Percentiles rank a stretch among this genome's conserved stretches.
Conservation (phyloP, 2,888 invertebrate genomes). For the Synanthedon tipuliformis region DNA sequence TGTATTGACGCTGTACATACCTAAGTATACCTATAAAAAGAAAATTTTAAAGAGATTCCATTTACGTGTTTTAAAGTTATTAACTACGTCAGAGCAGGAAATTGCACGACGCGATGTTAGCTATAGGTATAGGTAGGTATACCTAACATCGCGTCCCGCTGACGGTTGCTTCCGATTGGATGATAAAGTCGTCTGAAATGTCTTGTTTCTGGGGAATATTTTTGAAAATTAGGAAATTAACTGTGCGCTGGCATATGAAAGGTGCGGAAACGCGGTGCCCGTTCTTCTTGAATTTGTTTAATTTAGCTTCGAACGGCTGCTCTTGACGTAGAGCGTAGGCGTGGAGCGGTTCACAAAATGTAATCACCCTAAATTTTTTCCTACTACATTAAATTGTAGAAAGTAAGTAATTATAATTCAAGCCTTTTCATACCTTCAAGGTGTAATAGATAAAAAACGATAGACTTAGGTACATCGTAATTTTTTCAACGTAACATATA, state of each 20-base stretch:
- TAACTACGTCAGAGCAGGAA: conserved; percentile 46
- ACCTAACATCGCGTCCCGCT: conserved; percentile 36
- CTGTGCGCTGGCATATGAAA: conserved; percentile 46
- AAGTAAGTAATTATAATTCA: too few species aligned
- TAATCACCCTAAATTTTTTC: not conserved
- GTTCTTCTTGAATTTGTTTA: conserved; percentile 13
- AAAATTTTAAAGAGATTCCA: conserved; percentile 14
- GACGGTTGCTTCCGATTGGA: conserved; percentile 60
- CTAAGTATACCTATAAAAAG: not conserved
- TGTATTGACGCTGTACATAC: too few species aligned
- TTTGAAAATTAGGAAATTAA: conserved; percentile 66
- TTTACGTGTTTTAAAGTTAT: conserved; percentile 52
- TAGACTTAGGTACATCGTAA: too few species aligned
- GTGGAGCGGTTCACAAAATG: conserved; percentile 8
- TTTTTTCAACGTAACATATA: too few species aligned
- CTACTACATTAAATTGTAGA: too few species aligned
- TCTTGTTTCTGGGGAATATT: conserved; percentile 46
- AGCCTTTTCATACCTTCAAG: too few species aligned
- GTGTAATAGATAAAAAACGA: too few species aligned
- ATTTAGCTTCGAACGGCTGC: conserved; percentile 13
- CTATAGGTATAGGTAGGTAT: conserved; percentile 14
- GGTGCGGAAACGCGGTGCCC: conserved; percentile 37
- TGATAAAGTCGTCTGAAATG: conserved; percentile 51
- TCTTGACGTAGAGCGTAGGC: conserved; percentile 13
- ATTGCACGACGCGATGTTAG: conserved; percentile 52